A percentile compares a stretch with the other conserved stretches of the same genome.
These are phyloP conservation scores for Charadrius vociferus DNA, from an alignment of 2,113 vertebrate genomes.

Conservation along the genomic window DNA sequence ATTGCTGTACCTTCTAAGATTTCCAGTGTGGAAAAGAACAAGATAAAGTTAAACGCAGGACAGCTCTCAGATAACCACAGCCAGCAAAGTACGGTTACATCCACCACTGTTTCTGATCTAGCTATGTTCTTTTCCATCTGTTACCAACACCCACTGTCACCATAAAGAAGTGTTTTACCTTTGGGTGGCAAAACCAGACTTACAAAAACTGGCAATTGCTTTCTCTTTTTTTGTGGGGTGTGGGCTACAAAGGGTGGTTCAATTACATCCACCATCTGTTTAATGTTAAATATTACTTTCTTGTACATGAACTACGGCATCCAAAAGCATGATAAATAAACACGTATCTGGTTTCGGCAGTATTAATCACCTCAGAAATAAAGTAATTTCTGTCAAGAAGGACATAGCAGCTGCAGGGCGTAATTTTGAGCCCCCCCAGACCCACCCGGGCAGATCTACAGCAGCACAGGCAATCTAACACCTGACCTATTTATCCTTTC, in stretches of 20 bases:
- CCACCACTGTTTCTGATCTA: not conserved
- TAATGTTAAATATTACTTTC: not conserved
- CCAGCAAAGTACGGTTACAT: not conserved
- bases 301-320: not conserved
- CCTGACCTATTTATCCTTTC: not conserved
- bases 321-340: not conserved
- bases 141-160: not conserved
- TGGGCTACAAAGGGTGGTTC: not conserved
- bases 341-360: not conserved
- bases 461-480: not conserved
- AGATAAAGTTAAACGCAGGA: not conserved
- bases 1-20: not conserved
- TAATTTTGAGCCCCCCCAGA: not conserved
- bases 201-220: not conserved
- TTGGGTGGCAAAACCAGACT: not conserved
- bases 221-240: not conserved
- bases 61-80: not conserved
- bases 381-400: not conserved
- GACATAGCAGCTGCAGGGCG: not conserved
- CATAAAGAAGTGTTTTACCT: not conserved
- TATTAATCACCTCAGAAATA: not conserved
- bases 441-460: not conserved
- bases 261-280: not conserved
- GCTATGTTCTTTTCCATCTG: not conserved
- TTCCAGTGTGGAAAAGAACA: not conserved